Evolutionary conservation across 1,140 invertebrate species (phyloP).

Genomic region (Kradibia gibbosae): DNA sequence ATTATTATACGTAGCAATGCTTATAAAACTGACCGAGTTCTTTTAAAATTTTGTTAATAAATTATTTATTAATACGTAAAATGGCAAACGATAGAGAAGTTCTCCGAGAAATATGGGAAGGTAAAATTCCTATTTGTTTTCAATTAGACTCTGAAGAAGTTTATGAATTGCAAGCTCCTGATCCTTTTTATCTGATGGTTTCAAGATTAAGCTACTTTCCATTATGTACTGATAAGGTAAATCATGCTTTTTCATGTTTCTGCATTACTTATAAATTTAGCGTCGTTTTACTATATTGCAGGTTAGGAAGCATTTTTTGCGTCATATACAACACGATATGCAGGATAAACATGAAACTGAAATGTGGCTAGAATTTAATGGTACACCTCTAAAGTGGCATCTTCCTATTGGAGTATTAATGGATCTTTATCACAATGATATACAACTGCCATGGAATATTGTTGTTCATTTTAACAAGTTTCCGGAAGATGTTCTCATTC

Average conservation of each 20-base stretch:
- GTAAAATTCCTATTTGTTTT: constrained; percentile 93
- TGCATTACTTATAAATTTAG: background rate
- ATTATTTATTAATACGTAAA: constrained; percentile 7
- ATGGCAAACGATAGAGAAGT: constrained; percentile 96
- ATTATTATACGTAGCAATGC: constrained; percentile 29
- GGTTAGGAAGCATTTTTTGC: constrained; percentile 92
- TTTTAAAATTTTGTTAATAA: background rate
- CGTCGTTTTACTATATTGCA: constrained; percentile 55
- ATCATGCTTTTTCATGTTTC: constrained; percentile 28
- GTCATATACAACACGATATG: constrained; percentile 86
- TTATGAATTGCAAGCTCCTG: constrained; percentile 88
- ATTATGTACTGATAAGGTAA: constrained; percentile 94
- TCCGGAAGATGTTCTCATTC: constrained; percentile 85
- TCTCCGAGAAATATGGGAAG: constrained; percentile 95
- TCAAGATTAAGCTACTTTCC: constrained; percentile 96
- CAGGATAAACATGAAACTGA: constrained; percentile 88
- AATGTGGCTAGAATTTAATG: constrained; percentile 97
- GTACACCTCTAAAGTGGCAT: constrained; percentile 94
- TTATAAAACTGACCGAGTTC: constrained; percentile 11
- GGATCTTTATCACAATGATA: constrained; percentile 85
- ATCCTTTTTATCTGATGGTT: constrained; percentile 95
- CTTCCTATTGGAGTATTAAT: constrained; percentile 96
- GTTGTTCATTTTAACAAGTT: constrained; percentile 96
- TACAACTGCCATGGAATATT: constrained; percentile 91
- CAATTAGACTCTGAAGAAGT: constrained; percentile 90